Percentiles rank a stretch among this genome's conserved stretches.
phyloP scores from a whole-genome alignment of 2,113 vertebrate species.

The Stigmatopora argus region DNA sequence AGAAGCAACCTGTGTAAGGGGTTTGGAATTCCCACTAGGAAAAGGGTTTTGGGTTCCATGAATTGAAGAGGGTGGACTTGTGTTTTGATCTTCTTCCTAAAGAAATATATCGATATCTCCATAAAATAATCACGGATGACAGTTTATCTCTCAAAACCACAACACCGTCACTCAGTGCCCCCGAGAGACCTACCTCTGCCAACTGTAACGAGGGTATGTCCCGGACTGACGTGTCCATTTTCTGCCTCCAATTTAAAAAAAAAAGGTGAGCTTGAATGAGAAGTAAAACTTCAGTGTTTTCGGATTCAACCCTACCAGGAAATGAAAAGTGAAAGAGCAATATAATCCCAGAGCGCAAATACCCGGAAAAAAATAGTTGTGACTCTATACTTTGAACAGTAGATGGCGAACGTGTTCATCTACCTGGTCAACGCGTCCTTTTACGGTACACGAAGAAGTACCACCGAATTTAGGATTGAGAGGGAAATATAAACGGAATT shows the following conservation, averaged over 20 bases:
- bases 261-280: neutral
- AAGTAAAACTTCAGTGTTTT: conserved; percentile 28
- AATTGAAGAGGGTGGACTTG: conserved; percentile 10
- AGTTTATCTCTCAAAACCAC: neutral
- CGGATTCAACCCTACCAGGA: conserved; percentile 71
- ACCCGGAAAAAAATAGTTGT: conserved; percentile 3
- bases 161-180: neutral
- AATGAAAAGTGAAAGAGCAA: conserved; percentile 82
- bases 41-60: conserved; percentile 1
- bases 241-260: neutral
- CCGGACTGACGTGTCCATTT: conserved; percentile 33
- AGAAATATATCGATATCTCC: conserved; percentile 4
- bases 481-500: conserved; percentile 49
- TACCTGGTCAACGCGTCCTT: neutral
- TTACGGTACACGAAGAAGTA: neutral
- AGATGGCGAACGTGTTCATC: conserved; percentile 9
- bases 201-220: conserved; percentile 44
- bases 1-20: conserved; percentile 18
- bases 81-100: conserved; percentile 32
- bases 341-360: conserved; percentile 28
- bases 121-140: neutral
- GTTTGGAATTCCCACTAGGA: conserved; percentile 11
- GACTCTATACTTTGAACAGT: neutral
- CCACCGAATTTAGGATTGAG: conserved; percentile 17
- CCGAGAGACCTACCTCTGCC: conserved; percentile 70